Base-by-base conservation (phyloP, 2,797 vertebrate species). In the Aselliscus stoliczkanus region DNA sequence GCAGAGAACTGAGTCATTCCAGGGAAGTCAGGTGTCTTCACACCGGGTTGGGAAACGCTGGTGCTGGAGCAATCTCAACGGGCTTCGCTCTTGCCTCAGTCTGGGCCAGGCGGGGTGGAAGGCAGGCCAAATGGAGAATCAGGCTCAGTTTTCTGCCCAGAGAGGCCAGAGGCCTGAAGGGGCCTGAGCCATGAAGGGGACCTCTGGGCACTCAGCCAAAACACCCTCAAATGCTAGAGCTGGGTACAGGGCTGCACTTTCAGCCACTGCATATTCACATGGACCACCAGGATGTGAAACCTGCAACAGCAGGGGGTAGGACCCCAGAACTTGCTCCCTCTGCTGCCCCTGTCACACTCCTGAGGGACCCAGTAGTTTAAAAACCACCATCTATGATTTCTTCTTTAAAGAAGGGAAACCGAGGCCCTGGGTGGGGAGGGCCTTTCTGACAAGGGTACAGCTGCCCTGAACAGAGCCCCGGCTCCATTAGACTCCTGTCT, bases 61-160 rank as follows among this genome's bases (percentile, higher is more conserved):
- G 84, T 73, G 60, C 73, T 88, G 88, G 64, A 37, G 96, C 73
- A 95, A 96, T 82, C 76, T 20, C 88, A 97, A 85, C 23, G 3
- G 14, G 27, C 65, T 34, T 29, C 23, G 12, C 34, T 97, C 70
- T 95, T 95, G 86, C 94, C 85, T 94, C 94, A 94, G 17, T 47
- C 31, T 39, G 65, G 42, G 62, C 47, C 4, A 6, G 56, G 70
- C 18, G 10, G 17, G 65, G 56, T 58, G 13, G 17, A 17, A 85
- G 77, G 56, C n/a, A 27, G 54, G 62, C 42, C 13, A 7, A 65
- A 77, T 5, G 44, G 67, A 90, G 75, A 69, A 96, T 29, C 73
- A 72, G 39, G 77, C 31, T 58, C 18, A 21, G 14, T 65, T 39
- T 58, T 77, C 64, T 89, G 67, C 21, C 62, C 44, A 10, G 75